Evolutionary conservation across 2,888 invertebrate genomes (phyloP).

Genomic region (Herminia tarsipennalis): DNA sequence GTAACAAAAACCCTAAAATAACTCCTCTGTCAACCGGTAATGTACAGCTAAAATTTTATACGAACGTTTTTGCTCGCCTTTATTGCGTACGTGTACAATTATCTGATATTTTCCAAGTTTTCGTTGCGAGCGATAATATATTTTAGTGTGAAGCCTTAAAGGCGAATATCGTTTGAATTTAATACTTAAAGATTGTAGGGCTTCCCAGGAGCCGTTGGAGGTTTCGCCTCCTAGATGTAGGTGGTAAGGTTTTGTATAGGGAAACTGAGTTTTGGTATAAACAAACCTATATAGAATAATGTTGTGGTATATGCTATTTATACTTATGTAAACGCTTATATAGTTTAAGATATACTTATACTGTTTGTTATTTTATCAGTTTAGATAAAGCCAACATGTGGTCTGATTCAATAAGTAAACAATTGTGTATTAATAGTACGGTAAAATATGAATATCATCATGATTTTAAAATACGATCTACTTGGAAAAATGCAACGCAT

Average conservation of each 20-base stretch:
- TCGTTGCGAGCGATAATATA: conserved; percentile 49
- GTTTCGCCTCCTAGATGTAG: conserved; percentile 65
- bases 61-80: conserved; percentile 23
- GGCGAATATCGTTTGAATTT: conserved; percentile 46
- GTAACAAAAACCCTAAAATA: background rate
- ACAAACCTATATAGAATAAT: too few relatives aligned
- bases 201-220: conserved; percentile 62
- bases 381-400: too few relatives aligned
- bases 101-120: conserved; percentile 45
- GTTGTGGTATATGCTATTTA: too few relatives aligned
- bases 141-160: conserved; percentile 49
- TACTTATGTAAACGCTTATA: too few relatives aligned
- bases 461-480: too few relatives aligned
- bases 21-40: conserved; percentile 2
- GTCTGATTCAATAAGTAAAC: too few relatives aligned
- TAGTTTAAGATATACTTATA: too few relatives aligned
- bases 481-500: too few relatives aligned
- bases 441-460: too few relatives aligned
- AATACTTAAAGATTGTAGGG: conserved; percentile 55
- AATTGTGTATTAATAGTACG: too few relatives aligned
- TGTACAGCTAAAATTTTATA: conserved; percentile 17
- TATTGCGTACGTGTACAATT: conserved; percentile 53
- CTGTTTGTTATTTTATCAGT: too few relatives aligned
- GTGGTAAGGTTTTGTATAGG: conserved; percentile 43
- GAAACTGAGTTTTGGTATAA: conserved; percentile 20